Conservation (phyloP, 2,113 vertebrate species). For the Asarcornis scutulata region DNA sequence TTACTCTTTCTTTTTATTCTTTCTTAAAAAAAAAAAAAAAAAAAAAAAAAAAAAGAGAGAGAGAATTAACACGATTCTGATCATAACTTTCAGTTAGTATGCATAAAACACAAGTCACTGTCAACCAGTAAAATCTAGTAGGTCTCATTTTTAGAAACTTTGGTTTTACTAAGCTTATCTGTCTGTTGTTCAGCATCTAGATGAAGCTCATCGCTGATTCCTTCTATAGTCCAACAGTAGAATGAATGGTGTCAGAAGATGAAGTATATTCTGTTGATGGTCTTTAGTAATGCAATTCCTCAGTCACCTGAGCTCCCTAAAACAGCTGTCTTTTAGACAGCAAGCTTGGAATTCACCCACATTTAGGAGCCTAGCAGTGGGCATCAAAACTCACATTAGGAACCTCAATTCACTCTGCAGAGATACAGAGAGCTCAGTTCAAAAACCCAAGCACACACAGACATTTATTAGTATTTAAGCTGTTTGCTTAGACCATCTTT, state of each 20-base stretch:
- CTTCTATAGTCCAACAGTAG: neutral
- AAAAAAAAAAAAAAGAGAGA: neutral
- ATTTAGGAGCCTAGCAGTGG: neutral
- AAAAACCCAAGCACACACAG: neutral
- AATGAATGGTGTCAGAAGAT: neutral
- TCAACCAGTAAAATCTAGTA: neutral
- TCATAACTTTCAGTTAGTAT: neutral
- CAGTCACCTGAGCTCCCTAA: neutral
- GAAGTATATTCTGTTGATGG: neutral
- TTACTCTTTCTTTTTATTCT: neutral
- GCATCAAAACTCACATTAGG: neutral
- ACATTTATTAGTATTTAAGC: neutral
- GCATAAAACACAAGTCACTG: neutral
- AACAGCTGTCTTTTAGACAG: neutral
- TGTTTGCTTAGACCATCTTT: neutral
- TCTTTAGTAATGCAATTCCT: neutral
- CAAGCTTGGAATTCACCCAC: neutral
- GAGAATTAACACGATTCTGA: neutral
- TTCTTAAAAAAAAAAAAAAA: neutral
- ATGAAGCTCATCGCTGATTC: neutral
- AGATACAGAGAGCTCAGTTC: neutral
- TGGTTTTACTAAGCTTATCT: neutral
- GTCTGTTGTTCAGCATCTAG: neutral
- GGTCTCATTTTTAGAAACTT: neutral
- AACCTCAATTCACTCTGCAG: neutral